Evolutionary conservation across 2,113 vertebrate genomes (phyloP), one percentile per base, ranked within the genome.

Genomic region (Cyanoderma ruficeps): DNA sequence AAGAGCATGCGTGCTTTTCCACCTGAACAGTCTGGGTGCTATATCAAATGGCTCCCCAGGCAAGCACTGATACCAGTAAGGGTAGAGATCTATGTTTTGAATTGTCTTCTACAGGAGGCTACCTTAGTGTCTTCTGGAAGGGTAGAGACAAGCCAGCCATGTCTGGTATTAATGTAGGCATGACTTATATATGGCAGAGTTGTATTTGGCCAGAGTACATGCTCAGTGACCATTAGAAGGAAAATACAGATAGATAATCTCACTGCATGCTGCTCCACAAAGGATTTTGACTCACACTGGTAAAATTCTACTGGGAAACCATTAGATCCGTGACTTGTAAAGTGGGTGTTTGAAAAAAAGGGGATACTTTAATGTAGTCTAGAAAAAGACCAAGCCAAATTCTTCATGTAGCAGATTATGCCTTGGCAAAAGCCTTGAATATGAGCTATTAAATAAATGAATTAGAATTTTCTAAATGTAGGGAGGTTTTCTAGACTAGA

Each of bases 351-450:
- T 37, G 18, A 20, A 8, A 27, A 65, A 90, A 47, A 13, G 7
- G n/a, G 15, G 7, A 47, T 57, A 18, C 8, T 44, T 63, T 25
- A n/a, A 18, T 23, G 7, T 22, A 13, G 15, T 50, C 11, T 28
- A 47, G 52, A 30, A 79, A 90, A 84, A 68, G 15, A 59, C 4
- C 7, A 88, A 74, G 46, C 7, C 11, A 61, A 61, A 14, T 67
- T 80, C 35, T 52, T 81, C 22, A 24, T 37, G 10, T 68, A 52
- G 27, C 14, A 42, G 4, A 6, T 18, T 74, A 33, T 50, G 11
- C 28, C 92, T 95, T 92, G 31, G n/a, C 83, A 83, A 41, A 91
- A 83, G 19, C 52, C 17, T 70, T 87, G 31, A 49, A 28, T 46
- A 46, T 46, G 28, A 83, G 47, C 28, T 90, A 81, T 71, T 68